Evolutionary conservation across 2,888 invertebrate genomes (phyloP).

Genomic region (Miltochrista miniata): DNA sequence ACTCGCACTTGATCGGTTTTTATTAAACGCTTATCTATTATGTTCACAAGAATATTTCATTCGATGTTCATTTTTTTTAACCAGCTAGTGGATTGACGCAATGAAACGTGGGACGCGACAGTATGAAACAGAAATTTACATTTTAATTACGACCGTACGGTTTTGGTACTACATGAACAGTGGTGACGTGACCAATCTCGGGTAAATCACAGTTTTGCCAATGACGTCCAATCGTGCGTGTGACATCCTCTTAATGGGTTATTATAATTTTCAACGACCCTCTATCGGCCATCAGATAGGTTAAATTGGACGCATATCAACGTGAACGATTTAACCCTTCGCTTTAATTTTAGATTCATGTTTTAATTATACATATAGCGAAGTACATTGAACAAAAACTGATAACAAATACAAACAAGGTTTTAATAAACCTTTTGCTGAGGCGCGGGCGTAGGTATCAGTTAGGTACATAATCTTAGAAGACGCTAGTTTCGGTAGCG

Average conservation of each 20-base stretch:
- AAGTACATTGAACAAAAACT: too few species aligned
- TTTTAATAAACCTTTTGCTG: too few species aligned
- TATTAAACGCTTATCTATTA: too few species aligned
- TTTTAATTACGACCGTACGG: constrained; percentile 62
- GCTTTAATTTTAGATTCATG: constrained; percentile 15
- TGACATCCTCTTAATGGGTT: constrained; percentile 74
- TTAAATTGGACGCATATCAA: constrained; percentile 53
- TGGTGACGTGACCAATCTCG: constrained; percentile 40
- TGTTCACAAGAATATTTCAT: too few species aligned
- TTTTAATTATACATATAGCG: too few species aligned
- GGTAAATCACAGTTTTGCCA: constrained; percentile 59
- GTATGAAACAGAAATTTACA: constrained; percentile 58
- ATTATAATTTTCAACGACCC: constrained; percentile 65
- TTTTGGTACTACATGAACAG: constrained; percentile 41
- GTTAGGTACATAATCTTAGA: too few species aligned
- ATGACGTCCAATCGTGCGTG: constrained; percentile 65
- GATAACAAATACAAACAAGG: too few species aligned
- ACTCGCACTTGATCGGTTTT: too few species aligned
- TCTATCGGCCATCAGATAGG: constrained; percentile 45
- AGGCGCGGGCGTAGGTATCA: too few species aligned
- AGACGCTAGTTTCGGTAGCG: too few species aligned
- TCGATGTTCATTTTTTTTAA: too few species aligned
- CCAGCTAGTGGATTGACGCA: constrained; percentile 7
- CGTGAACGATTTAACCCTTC: constrained; percentile 14
- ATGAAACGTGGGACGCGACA: constrained; percentile 36